Evolutionary conservation across 2,797 vertebrate species (phyloP).

Genomic region (Sebastes itinus): DNA sequence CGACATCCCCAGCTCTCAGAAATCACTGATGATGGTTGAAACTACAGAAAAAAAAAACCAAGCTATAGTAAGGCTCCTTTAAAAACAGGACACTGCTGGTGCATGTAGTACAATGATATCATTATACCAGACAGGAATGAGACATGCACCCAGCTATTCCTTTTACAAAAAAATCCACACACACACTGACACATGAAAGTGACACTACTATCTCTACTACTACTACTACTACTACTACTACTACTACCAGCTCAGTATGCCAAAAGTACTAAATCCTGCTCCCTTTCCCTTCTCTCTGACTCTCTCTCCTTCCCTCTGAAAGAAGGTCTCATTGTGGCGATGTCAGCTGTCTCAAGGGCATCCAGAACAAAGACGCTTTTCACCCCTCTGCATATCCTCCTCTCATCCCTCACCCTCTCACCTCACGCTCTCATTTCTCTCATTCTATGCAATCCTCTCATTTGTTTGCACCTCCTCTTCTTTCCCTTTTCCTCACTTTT

Average conservation of each 20-base stretch:
- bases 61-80: background rate
- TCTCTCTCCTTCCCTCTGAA: slow-evolving; percentile 70
- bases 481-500: background rate
- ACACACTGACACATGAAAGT: slow-evolving; percentile 3
- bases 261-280: slow-evolving; percentile 57
- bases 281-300: slow-evolving; percentile 48
- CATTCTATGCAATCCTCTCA: slow-evolving; percentile 44
- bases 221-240: slow-evolving; percentile 1
- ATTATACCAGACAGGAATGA: background rate
- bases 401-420: slow-evolving; percentile 68
- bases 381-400: slow-evolving; percentile 75
- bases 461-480: slow-evolving; percentile 26
- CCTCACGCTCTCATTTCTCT: slow-evolving; percentile 51
- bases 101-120: background rate
- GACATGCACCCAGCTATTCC: background rate
- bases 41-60: background rate
- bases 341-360: slow-evolving; percentile 86
- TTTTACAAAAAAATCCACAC: too few species aligned
- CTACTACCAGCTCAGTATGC: slow-evolving; percentile 25
- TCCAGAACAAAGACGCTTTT: slow-evolving; percentile 84
- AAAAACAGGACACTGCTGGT: background rate
- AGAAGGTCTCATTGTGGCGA: slow-evolving; percentile 80
- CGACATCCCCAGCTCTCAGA: background rate
- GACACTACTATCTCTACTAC: background rate
- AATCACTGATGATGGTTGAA: background rate